A percentile compares a stretch with the other conserved stretches of the same genome.
Conservation (phyloP, 2,797 vertebrate species). For the Rhyacichthys aspro region DNA sequence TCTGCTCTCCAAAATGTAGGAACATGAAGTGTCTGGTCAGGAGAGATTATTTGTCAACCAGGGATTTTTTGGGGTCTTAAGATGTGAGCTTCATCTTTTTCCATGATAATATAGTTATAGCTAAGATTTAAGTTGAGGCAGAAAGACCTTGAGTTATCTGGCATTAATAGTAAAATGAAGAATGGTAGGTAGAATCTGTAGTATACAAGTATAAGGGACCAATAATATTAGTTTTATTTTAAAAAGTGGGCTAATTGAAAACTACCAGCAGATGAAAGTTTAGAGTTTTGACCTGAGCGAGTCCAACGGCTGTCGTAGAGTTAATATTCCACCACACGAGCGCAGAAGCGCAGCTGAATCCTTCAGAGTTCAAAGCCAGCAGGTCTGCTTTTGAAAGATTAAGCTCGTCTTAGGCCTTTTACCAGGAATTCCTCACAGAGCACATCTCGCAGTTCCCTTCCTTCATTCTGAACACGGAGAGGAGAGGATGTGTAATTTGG, state of each 20-base stretch:
- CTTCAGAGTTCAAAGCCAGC: conserved; percentile 39
- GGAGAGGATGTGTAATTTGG: conserved; percentile 16
- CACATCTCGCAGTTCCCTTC: conserved; percentile 7
- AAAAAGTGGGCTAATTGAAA: conserved; percentile 10
- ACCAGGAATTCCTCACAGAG: conserved; percentile 29
- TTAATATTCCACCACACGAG: conserved; percentile 24
- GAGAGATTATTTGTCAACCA: conserved; percentile 1
- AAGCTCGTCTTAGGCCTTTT: conserved; percentile 32
- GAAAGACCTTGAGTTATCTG: too few species aligned
- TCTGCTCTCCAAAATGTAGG: conserved; percentile 7
- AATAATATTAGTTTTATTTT: neutral
- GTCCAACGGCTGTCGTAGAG: conserved; percentile 8
- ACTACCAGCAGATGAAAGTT: neutral
- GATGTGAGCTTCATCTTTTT: neutral
- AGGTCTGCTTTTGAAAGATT: conserved; percentile 33
- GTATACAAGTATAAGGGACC: neutral
- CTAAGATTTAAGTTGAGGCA: too few species aligned
- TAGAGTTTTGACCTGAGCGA: conserved; percentile 10
- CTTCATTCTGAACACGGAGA: neutral
- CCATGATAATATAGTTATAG: neutral
- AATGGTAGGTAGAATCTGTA: too few species aligned
- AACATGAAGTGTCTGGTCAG: conserved; percentile 29
- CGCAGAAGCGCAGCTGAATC: conserved; percentile 22
- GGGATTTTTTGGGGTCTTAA: neutral
- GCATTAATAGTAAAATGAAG: too few species aligned